Percentiles rank a stretch among this genome's conserved stretches.
These are phyloP conservation scores for Notospermus geniculatus DNA, from an alignment of 1,140 invertebrate species.

Conservation along the genomic window DNA sequence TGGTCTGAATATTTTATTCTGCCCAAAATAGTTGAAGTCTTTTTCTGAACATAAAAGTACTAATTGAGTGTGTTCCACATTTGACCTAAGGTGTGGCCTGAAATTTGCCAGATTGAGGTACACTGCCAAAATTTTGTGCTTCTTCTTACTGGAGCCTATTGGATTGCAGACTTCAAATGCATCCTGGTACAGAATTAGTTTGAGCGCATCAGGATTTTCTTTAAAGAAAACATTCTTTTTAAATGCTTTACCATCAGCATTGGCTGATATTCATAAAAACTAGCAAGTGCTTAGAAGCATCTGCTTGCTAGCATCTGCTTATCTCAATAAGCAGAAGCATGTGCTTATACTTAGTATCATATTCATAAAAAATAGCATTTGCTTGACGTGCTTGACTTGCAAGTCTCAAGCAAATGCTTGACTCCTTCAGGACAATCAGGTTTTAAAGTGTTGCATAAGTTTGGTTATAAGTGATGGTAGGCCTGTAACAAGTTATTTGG, in stretches of 20 bases:
- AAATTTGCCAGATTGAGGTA: background rate
- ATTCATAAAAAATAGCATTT: no score
- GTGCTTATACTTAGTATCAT: no score
- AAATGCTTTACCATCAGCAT: background rate
- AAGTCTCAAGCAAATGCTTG: no score
- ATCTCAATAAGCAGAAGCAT: no score
- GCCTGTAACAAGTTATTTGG: no score
- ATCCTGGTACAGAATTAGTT: conserved; percentile 4
- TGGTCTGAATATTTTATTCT: background rate
- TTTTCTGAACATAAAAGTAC: conserved; percentile 5
- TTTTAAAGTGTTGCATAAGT: no score
- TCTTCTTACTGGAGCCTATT: background rate
- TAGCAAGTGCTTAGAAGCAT: no score
- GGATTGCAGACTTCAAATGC: conserved; percentile 1
- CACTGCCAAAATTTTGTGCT: conserved; percentile 2
- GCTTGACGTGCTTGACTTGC: no score
- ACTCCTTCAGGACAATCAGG: no score
- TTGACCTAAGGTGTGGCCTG: background rate
- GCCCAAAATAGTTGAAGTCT: background rate
- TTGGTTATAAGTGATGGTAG: no score
- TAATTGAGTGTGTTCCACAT: background rate
- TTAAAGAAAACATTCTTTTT: background rate
- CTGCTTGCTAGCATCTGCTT: no score
- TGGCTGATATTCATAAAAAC: no score
- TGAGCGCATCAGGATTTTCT: background rate